These are phyloP conservation scores for Sebastes oblongus DNA, from an alignment of 2,797 vertebrate genomes.

Conservation along the genomic window DNA sequence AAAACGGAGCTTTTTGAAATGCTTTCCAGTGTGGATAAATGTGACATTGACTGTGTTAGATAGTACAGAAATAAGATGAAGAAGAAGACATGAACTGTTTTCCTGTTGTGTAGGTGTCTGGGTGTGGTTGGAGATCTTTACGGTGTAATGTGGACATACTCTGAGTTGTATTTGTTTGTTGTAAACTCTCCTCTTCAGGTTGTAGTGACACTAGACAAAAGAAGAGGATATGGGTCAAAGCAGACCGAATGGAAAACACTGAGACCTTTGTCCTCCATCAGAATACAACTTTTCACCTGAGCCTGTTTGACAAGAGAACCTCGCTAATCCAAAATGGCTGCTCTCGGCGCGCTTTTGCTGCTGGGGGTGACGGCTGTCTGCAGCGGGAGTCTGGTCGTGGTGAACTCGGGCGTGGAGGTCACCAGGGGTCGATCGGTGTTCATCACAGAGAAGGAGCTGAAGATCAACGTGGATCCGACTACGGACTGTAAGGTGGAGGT, in stretches of 20 bases:
- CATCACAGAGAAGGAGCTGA: constrained; percentile 68
- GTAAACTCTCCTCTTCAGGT: constrained; percentile 4
- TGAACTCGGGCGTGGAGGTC: constrained; percentile 69
- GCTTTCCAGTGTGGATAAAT: not conserved
- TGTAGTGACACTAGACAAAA: not conserved
- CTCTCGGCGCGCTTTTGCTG: constrained; percentile 18
- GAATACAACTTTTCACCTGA: not conserved
- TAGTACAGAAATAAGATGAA: not conserved
- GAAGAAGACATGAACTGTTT: too few species aligned
- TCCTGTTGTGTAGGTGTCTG: too few species aligned
- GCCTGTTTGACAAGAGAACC: not conserved
- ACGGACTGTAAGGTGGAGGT: constrained; percentile 82
- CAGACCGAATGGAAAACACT: constrained; percentile 2
- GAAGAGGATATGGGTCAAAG: not conserved
- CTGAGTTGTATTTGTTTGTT: not conserved
- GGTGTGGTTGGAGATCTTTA: too few species aligned
- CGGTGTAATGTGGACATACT: not conserved
- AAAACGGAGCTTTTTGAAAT: not conserved
- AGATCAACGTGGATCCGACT: constrained; percentile 54
- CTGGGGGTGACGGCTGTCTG: not conserved
- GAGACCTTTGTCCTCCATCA: not conserved
- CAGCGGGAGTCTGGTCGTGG: constrained; percentile 63
- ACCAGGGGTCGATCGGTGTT: constrained; percentile 75
- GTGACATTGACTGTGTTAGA: not conserved
- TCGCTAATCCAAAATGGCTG: constrained; percentile 35